These are phyloP conservation scores for Camelus dromedarius DNA, from an alignment of 2,113 vertebrate species.

Conservation along the genomic window DNA sequence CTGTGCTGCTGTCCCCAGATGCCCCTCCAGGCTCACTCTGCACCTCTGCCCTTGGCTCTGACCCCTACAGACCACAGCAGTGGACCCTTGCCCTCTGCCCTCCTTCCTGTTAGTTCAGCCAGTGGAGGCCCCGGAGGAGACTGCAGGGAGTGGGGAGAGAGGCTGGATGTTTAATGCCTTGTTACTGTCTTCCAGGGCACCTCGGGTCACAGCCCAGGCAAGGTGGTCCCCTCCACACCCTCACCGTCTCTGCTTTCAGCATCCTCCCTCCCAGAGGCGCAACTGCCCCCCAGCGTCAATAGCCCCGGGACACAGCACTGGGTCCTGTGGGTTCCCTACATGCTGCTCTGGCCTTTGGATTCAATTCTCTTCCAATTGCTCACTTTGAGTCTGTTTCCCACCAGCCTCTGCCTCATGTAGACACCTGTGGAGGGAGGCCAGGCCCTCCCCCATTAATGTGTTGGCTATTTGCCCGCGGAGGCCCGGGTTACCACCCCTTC, in stretches of 20 bases:
- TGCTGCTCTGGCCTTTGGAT: background rate
- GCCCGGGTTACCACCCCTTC: accelerated
- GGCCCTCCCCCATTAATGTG: background rate
- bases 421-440: background rate
- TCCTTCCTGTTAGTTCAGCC: background rate
- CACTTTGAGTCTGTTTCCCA: background rate
- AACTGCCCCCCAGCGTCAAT: accelerated
- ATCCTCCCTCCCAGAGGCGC: background rate
- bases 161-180: background rate
- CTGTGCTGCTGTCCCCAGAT: background rate
- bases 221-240: background rate
- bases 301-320: background rate
- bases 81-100: background rate
- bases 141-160: background rate
- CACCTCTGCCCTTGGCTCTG: background rate
- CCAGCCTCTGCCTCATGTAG: background rate
- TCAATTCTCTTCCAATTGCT: background rate
- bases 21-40: background rate
- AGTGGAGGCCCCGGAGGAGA: background rate
- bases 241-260: background rate
- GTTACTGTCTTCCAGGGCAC: background rate
- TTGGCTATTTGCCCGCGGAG: background rate
- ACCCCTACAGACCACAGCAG: background rate
- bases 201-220: background rate
- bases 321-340: background rate